Evolutionary conservation across 2,797 vertebrate genomes (phyloP).

Genomic region (Pangasius krempfi): DNA sequence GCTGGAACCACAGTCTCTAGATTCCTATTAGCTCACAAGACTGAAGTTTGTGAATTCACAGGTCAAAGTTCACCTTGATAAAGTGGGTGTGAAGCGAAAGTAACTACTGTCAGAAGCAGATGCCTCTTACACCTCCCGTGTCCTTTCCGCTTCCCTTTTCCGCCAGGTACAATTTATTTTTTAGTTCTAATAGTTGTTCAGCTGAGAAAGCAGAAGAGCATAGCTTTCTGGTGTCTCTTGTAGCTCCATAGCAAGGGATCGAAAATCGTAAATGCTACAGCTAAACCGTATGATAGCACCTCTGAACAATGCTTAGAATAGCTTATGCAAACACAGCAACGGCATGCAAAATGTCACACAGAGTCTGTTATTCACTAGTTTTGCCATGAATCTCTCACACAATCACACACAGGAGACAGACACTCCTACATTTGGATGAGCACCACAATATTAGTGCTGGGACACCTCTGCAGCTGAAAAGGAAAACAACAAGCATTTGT

Average conservation of each 20-base stretch:
- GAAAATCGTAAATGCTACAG: neutral
- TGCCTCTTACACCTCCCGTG: neutral
- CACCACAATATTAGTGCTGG: neutral
- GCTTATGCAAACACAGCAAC: conserved; percentile 30
- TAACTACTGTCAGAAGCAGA: neutral
- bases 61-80: conserved; percentile 1
- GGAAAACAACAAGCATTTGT: neutral
- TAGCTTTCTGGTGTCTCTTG: neutral
- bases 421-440: conserved; percentile 2
- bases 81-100: neutral
- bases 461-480: neutral
- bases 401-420: neutral
- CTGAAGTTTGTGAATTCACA: neutral
- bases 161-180: neutral
- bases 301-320: neutral
- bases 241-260: neutral
- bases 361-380: conserved; percentile 5
- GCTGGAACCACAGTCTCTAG: neutral
- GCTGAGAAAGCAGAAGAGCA: neutral
- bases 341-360: conserved; percentile 35
- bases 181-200: neutral
- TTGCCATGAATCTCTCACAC: conserved; percentile 8
- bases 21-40: neutral
- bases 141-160: neutral
- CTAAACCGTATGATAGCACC: neutral